Base-by-base conservation (phyloP, 37 sponge, comb jelly and placozoan genomes). In the Dysidea cf. avara region DNA sequence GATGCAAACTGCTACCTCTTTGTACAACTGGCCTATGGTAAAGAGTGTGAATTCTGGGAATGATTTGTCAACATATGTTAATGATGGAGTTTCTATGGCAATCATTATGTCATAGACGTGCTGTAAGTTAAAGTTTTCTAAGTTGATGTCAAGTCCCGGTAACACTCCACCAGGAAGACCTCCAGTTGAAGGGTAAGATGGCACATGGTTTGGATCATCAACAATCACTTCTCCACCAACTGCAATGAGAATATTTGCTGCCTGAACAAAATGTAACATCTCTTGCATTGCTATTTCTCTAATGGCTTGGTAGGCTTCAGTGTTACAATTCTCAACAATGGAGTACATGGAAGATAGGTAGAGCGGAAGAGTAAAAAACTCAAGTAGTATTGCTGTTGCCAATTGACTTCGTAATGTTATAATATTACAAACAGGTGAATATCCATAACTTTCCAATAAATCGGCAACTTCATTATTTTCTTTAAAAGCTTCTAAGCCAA, bases 1-100 rank as follows among this genome's bases (percentile, higher is more conserved):
- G 22, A 77, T 64, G 66, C 85, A 81, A 0, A 61, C 2, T 2
- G 17, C 6, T 26, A 89, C 79, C 40, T 83, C 74, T 17, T 61
- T 40, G 31, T 89, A 89, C 26, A 89, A 89, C 38, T 53, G 26
- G 59, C 81, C 85, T 48, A 89, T 84, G 1, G 85, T 89, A 16
- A 36, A 26, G 47, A 61, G 34, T n/a, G n/a, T n/a, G n/a, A n/a
- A n/a, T n/a, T n/a, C n/a, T n/a, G n/a, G n/a, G n/a, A n/a, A n/a
- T n/a, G n/a, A n/a, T n/a, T n/a, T n/a, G n/a, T n/a, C n/a, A n/a
- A n/a, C n/a, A n/a, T n/a, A n/a, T n/a, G n/a, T n/a, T n/a, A n/a
- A n/a, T 9, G 46, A 12, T 0, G 85, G 67, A 1, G 43, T n/a
- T 78, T 81, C 85, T 17, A 84, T 58, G 7, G 34, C 66, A 79